Evolutionary conservation across 2,888 invertebrate genomes (phyloP).

Genomic region (Palloptera scutellata): DNA sequence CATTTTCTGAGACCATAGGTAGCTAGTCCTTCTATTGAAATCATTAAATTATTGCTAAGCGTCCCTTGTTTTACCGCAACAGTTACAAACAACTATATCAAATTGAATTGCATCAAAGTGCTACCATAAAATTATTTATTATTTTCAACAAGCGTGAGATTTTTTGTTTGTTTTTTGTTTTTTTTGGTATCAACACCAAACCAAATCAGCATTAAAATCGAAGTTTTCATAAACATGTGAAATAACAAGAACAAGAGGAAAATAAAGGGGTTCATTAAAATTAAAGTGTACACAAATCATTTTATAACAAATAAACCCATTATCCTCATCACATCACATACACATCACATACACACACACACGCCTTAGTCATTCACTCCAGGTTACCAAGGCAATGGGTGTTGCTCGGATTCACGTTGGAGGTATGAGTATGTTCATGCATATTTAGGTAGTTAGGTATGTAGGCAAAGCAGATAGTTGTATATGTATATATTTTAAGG

Average conservation of each 20-base stretch:
- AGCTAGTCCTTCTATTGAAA: too few relatives aligned
- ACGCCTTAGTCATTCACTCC: not conserved
- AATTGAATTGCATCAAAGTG: too few relatives aligned
- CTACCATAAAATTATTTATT: conserved; percentile 1
- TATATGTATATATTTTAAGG: conserved; percentile 39
- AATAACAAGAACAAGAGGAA: not conserved
- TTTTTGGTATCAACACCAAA: too few relatives aligned
- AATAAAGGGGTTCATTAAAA: not conserved
- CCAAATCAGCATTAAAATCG: not conserved
- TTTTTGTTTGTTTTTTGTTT: not conserved
- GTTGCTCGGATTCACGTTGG: not conserved
- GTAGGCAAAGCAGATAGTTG: conserved; percentile 39
- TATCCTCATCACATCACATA: not conserved
- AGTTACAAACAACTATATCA: too few relatives aligned
- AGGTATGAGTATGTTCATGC: not conserved
- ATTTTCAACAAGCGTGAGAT: conserved; percentile 13
- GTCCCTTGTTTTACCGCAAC: too few relatives aligned
- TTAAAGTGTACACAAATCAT: not conserved
- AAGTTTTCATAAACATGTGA: not conserved
- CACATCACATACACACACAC: not conserved
- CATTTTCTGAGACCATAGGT: too few relatives aligned
- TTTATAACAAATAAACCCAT: not conserved
- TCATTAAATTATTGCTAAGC: too few relatives aligned
- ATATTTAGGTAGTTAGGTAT: conserved; percentile 22
- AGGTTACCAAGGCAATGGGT: not conserved